A percentile compares a stretch with the other conserved stretches of the same genome.
These are phyloP conservation scores for Phaonia tiefii DNA, from an alignment of 2,888 invertebrate species.

Conservation along the genomic window DNA sequence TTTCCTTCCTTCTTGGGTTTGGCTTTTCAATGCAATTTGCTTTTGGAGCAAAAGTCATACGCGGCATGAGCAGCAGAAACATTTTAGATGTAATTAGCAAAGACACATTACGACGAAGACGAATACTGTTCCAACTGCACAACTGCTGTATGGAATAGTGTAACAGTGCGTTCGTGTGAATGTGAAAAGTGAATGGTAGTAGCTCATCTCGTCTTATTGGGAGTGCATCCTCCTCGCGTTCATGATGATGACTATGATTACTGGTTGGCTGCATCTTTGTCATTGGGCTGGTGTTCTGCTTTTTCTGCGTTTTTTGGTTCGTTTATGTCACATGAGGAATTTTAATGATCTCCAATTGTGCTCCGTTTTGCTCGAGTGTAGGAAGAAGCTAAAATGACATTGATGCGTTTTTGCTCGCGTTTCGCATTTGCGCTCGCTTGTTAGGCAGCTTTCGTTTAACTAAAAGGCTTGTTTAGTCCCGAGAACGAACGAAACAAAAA, in stretches of 20 bases:
- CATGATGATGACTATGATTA: too few species aligned
- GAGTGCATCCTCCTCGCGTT: too few species aligned
- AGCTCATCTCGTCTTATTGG: slow-evolving; percentile 16
- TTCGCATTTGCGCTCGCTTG: too few species aligned
- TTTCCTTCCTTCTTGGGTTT: slow-evolving; percentile 45
- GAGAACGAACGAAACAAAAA: slow-evolving; percentile 32
- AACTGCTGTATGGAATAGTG: slow-evolving; percentile 24
- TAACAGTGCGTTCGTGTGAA: slow-evolving; percentile 15
- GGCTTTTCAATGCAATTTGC: slow-evolving; percentile 27
- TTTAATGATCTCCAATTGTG: slow-evolving; percentile 68
- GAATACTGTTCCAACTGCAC: slow-evolving; percentile 26
- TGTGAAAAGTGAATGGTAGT: slow-evolving; percentile 54
- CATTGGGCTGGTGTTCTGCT: slow-evolving; percentile 61
- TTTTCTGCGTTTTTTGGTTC: slow-evolving; percentile 56
- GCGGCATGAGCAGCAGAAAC: slow-evolving; percentile 70
- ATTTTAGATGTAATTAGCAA: slow-evolving; percentile 71
- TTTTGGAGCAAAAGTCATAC: slow-evolving; percentile 65
- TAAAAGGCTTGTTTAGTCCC: slow-evolving; percentile 37
- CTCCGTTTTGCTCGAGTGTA: slow-evolving; percentile 54
- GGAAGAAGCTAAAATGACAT: slow-evolving; percentile 66
- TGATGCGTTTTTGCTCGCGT: slow-evolving; percentile 45
- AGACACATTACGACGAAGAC: slow-evolving; percentile 68
- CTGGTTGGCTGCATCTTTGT: slow-evolving; percentile 6
- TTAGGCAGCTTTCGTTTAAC: slow-evolving; percentile 26
- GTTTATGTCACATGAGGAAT: slow-evolving; percentile 67